Percentiles rank a stretch among this genome's conserved stretches.
phyloP scores from a whole-genome alignment of 2,888 invertebrate genomes.

The Corythucha ciliata region DNA sequence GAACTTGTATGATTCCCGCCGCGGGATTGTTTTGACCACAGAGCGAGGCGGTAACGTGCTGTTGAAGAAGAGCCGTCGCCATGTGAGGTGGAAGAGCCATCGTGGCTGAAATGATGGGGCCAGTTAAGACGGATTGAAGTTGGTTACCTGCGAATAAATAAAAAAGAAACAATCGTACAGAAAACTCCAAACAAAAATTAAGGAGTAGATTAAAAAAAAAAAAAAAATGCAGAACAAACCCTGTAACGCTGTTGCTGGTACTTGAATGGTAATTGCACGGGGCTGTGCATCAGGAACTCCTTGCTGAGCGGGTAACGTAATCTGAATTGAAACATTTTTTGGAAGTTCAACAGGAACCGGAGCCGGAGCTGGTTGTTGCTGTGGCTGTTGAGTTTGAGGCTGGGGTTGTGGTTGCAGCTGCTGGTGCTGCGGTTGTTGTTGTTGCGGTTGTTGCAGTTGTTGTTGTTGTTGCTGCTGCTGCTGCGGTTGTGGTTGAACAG shows the following conservation, averaged over 20 bases:
- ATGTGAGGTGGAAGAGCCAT: constrained; percentile 78
- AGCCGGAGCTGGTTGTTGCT: neutral
- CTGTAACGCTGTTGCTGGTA: constrained; percentile 74
- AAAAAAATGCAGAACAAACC: constrained; percentile 43
- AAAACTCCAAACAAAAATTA: no score
- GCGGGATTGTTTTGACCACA: neutral
- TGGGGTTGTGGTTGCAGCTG: neutral
- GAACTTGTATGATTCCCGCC: neutral
- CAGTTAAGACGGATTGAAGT: constrained; percentile 63
- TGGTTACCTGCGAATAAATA: constrained; percentile 46
- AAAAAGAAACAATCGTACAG: constrained; percentile 39
- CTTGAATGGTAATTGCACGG: constrained; percentile 78
- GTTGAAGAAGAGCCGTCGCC: constrained; percentile 74
- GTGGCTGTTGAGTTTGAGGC: neutral
- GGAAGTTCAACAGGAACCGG: constrained; percentile 19
- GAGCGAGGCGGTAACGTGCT: constrained; percentile 64
- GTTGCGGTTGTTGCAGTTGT: neutral
- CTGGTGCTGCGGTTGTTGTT: neutral
- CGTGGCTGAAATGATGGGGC: constrained; percentile 80
- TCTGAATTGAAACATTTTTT: constrained; percentile 47
- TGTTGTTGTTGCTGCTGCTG: constrained; percentile 1
- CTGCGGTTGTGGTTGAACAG: neutral
- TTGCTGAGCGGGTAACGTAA: constrained; percentile 65
- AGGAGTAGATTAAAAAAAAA: constrained; percentile 18
- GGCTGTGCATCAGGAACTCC: constrained; percentile 58